Conservation (phyloP, 2,797 vertebrate genomes). For the Oreochromis grahami region DNA sequence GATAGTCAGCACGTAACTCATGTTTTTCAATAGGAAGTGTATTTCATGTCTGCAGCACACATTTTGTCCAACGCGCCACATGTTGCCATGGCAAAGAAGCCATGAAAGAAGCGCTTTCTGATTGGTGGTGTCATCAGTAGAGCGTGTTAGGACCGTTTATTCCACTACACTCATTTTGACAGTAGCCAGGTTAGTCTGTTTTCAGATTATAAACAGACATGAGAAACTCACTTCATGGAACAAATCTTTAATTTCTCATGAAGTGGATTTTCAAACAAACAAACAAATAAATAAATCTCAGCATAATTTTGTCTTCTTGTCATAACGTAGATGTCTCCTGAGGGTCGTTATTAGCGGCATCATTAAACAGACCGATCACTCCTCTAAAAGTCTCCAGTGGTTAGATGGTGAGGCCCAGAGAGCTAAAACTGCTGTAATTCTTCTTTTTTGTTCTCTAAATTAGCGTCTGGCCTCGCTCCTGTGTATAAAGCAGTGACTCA, state of each 20-base stretch:
- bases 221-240: rapidly evolving
- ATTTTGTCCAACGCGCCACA: rapidly evolving
- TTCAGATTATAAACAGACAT: background rate
- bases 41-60: background rate
- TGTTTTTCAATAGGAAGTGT: background rate
- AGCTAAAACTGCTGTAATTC: background rate
- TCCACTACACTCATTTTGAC: background rate
- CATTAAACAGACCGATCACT: background rate
- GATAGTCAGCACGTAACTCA: background rate
- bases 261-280: background rate
- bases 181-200: background rate
- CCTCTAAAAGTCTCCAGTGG: background rate
- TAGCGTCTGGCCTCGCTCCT: background rate
- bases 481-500: background rate
- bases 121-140: background rate
- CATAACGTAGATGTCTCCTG: background rate
- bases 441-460: background rate
- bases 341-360: background rate
- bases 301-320: background rate
- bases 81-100: background rate
- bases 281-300: background rate
- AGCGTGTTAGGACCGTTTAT: background rate
- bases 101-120: background rate
- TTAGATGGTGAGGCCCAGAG: background rate
- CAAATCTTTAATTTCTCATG: background rate